Percentiles rank a stretch among this genome's conserved stretches.
These are phyloP conservation scores for Eulemur rufifrons DNA, from an alignment of 2,113 vertebrate genomes.

Conservation along the genomic window DNA sequence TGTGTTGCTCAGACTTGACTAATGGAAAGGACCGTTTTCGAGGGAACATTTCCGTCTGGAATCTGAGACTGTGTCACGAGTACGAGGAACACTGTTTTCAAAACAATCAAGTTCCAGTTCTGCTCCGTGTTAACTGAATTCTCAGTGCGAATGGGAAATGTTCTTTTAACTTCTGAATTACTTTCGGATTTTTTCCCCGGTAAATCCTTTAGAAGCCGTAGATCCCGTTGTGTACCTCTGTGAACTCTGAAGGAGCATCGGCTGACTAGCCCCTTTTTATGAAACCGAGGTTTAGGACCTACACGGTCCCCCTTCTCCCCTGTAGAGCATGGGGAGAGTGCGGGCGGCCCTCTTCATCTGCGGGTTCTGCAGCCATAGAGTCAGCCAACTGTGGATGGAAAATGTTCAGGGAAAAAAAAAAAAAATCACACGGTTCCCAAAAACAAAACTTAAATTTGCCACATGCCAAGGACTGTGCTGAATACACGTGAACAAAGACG, in stretches of 20 bases:
- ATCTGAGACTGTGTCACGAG: neutral
- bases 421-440: neutral
- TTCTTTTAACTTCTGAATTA: neutral
- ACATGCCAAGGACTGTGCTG: neutral
- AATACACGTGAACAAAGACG: neutral
- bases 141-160: neutral
- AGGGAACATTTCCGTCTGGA: neutral
- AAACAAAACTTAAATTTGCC: neutral
- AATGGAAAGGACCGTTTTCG: neutral
- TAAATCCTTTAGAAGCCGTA: neutral
- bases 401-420: neutral
- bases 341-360: neutral
- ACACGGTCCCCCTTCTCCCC: neutral
- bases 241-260: neutral
- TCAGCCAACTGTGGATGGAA: neutral
- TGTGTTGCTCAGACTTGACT: neutral
- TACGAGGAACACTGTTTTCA: neutral
- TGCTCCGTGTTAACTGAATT: neutral
- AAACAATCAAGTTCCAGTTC: neutral
- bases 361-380: neutral
- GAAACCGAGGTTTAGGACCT: neutral
- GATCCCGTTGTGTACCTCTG: neutral
- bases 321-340: neutral
- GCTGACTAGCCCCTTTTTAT: too few relatives aligned
- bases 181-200: neutral